phyloP scores from a whole-genome alignment of 1,140 invertebrate genomes.

The Drosophila sulfurigaster region DNA sequence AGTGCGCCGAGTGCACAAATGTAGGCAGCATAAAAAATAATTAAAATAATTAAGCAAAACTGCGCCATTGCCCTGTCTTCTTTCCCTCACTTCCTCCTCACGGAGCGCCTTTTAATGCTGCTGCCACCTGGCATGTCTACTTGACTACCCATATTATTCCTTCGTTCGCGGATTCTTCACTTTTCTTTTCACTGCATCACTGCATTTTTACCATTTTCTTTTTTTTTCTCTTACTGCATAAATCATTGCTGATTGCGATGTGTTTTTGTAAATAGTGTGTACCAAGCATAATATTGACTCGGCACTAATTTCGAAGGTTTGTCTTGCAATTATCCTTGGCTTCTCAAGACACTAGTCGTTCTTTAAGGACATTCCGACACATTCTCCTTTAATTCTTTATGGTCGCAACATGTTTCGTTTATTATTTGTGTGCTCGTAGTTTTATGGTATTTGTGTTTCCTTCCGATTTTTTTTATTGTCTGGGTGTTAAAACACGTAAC shows the following conservation, averaged over 20 bases:
- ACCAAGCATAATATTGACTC: background rate
- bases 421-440: constrained; percentile 39
- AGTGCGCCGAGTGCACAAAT: constrained; percentile 33
- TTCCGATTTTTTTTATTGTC: constrained; percentile 47
- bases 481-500: constrained; percentile 55
- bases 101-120: background rate
- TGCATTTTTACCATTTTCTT: constrained; percentile 29
- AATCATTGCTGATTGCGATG: constrained; percentile 3
- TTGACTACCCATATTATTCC: constrained; percentile 34
- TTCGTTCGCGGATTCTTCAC: constrained; percentile 38
- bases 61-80: constrained; percentile 50
- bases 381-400: background rate
- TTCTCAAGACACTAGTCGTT: too few relatives aligned
- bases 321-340: background rate
- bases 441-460: constrained; percentile 39
- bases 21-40: constrained; percentile 73
- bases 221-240: background rate
- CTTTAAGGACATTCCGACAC: too few relatives aligned
- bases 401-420: constrained; percentile 12
- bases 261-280: background rate
- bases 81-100: too few relatives aligned
- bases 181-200: constrained; percentile 52
- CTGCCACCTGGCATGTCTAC: constrained; percentile 27
- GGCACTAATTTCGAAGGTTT: background rate
- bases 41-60: constrained; percentile 82